Conservation (phyloP, 2,888 invertebrate genomes). For the Syritta pipiens region DNA sequence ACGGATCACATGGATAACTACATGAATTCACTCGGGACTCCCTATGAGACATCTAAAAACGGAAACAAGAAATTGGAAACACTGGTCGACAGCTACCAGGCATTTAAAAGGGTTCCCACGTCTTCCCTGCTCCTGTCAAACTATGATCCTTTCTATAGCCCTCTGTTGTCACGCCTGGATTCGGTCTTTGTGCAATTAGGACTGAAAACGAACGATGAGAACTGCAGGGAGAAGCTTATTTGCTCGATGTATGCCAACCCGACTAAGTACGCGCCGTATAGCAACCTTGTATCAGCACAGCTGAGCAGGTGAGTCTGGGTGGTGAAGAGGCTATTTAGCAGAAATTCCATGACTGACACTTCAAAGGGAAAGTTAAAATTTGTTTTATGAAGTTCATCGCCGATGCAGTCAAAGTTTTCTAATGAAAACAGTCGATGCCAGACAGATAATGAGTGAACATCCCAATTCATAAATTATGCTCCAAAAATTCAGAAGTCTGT, state of each 20-base stretch:
- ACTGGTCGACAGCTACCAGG: slow-evolving; percentile 80
- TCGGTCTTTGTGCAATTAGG: slow-evolving; percentile 89
- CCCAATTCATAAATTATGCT: too few relatives aligned
- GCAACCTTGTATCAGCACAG: slow-evolving; percentile 92
- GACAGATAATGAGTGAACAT: too few relatives aligned
- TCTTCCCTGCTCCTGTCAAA: slow-evolving; percentile 90
- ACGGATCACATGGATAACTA: slow-evolving; percentile 84
- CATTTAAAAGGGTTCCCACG: slow-evolving; percentile 91
- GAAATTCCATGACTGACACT: too few relatives aligned
- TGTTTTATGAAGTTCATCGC: too few relatives aligned
- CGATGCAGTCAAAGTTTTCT: too few relatives aligned
- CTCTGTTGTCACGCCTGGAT: slow-evolving; percentile 89
- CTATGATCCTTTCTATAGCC: slow-evolving; percentile 95
- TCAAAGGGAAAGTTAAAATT: too few relatives aligned
- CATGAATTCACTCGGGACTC: slow-evolving; percentile 80
- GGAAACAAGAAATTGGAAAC: slow-evolving; percentile 73
- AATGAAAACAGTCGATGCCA: too few relatives aligned
- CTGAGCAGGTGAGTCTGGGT: slow-evolving; percentile 86
- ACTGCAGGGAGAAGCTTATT: slow-evolving; percentile 89
- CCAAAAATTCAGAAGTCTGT: too few relatives aligned
- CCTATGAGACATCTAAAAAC: slow-evolving; percentile 76
- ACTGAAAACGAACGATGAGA: slow-evolving; percentile 83
- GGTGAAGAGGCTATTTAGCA: too few relatives aligned
- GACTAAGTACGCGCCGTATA: slow-evolving; percentile 93
- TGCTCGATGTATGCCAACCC: slow-evolving; percentile 94